A percentile compares a stretch with the other conserved stretches of the same genome.
phyloP scores from a whole-genome alignment of 1,140 invertebrate genomes.

The Zelostemma sp. region DNA sequence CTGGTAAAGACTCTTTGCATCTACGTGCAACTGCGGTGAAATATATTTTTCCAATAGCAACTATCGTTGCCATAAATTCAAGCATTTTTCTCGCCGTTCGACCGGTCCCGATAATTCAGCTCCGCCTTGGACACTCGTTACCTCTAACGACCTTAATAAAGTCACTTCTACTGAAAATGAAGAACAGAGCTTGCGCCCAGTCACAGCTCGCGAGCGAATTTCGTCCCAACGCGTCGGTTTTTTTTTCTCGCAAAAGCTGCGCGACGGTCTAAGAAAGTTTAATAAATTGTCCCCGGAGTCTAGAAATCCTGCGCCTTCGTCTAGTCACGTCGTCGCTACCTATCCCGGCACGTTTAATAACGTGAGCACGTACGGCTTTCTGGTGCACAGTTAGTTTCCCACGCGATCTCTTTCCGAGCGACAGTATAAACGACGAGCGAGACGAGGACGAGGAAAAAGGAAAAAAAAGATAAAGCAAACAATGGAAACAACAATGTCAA shows the following conservation, averaged over 20 bases:
- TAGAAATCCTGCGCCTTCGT: constrained; percentile 33
- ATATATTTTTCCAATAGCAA: constrained; percentile 42
- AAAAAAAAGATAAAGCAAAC: constrained; percentile 22
- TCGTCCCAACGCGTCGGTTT: not conserved
- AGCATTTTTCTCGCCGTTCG: constrained; percentile 15
- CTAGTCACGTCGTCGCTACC: constrained; percentile 41
- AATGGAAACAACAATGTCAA: constrained; percentile 34
- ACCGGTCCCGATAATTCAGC: constrained; percentile 8
- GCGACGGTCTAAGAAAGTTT: constrained; percentile 23
- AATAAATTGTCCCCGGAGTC: constrained; percentile 44
- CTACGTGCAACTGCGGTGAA: constrained; percentile 42
- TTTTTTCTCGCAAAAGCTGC: constrained; percentile 22
- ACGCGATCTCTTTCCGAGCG: constrained; percentile 46
- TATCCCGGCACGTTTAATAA: constrained; percentile 55
- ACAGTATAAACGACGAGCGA: constrained; percentile 28
- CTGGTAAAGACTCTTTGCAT: constrained; percentile 21
- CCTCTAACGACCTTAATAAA: no score
- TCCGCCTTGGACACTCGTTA: constrained; percentile 12
- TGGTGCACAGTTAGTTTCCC: constrained; percentile 58
- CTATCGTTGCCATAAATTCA: constrained; percentile 35
- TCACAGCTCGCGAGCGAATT: no score
- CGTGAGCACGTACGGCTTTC: constrained; percentile 58
- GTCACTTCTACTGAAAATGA: no score
- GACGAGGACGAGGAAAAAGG: constrained; percentile 9
- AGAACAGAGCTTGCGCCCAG: no score